Evolutionary conservation across 1,140 invertebrate species (phyloP).

Genomic region (Leptopilina boulardi): DNA sequence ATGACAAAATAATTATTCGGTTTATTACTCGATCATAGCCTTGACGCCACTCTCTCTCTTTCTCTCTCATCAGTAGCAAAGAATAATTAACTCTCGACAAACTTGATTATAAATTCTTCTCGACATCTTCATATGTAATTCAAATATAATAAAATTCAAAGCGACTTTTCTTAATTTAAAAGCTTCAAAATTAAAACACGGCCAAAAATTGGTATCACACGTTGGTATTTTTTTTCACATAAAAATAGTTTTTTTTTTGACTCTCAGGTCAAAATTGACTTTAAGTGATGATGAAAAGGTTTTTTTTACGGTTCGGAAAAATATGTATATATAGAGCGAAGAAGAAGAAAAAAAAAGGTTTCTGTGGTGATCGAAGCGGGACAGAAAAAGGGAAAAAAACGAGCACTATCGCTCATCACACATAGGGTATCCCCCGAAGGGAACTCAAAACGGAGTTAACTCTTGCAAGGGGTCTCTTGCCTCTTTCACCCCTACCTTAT

Average conservation of each 20-base stretch:
- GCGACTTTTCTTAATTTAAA: no score
- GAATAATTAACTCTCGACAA: background rate
- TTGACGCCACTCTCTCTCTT: background rate
- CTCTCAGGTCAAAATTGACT: constrained; percentile 1
- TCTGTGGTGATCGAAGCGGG: constrained; percentile 41
- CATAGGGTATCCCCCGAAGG: constrained; percentile 50
- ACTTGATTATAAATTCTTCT: background rate
- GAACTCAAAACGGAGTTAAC: constrained; percentile 50
- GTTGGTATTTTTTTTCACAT: no score
- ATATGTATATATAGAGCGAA: background rate
- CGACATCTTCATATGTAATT: no score
- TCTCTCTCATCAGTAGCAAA: constrained; percentile 8
- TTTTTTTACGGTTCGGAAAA: constrained; percentile 16
- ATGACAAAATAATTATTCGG: constrained; percentile 31
- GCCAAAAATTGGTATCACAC: no score
- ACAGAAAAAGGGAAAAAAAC: constrained; percentile 50
- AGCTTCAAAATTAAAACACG: no score
- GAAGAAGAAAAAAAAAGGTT: background rate
- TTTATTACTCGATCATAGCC: background rate
- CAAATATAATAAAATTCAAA: no score
- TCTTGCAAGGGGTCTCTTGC: constrained; percentile 51
- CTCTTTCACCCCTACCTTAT: constrained; percentile 57
- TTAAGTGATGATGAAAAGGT: constrained; percentile 23
- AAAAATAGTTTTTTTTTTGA: background rate
- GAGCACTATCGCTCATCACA: constrained; percentile 55